These are phyloP conservation scores for Drosophila cardini DNA, from an alignment of 1,140 invertebrate species.

Conservation along the genomic window DNA sequence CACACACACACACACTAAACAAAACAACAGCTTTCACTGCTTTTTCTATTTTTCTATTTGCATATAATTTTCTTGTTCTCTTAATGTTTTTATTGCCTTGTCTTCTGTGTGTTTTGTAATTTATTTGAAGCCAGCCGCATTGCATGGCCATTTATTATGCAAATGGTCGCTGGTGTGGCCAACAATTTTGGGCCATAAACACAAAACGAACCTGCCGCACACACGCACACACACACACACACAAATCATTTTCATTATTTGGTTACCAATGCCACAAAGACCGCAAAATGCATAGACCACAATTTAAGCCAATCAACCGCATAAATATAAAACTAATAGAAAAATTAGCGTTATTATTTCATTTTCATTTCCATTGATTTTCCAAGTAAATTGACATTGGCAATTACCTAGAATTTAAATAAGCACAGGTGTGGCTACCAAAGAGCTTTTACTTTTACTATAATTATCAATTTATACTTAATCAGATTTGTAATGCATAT, in stretches of 20 bases:
- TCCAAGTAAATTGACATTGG: neutral
- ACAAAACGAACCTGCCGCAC: constrained; percentile 45
- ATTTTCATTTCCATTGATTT: constrained; percentile 22
- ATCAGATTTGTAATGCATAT: no score
- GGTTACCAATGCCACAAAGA: constrained; percentile 14
- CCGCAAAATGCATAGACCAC: constrained; percentile 35
- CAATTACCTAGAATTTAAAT: neutral
- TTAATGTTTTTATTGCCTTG: constrained; percentile 19
- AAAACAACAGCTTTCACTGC: constrained; percentile 18
- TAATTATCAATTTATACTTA: no score
- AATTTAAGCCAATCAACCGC: constrained; percentile 43
- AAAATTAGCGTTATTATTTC: constrained; percentile 27
- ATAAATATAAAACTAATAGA: constrained; percentile 31
- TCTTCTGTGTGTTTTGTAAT: constrained; percentile 52
- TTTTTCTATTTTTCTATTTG: constrained; percentile 21
- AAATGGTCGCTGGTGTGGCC: constrained; percentile 63
- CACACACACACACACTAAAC: no score
- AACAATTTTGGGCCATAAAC: constrained; percentile 67
- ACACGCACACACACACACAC: constrained; percentile 43
- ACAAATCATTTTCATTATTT: constrained; percentile 73
- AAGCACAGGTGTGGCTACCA: neutral
- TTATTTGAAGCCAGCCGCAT: constrained; percentile 59
- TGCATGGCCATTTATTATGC: constrained; percentile 74
- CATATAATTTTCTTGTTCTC: constrained; percentile 9
- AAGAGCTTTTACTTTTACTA: no score